Conservation (phyloP, 1,140 invertebrate genomes). For the Tetramorium parvispinum region DNA sequence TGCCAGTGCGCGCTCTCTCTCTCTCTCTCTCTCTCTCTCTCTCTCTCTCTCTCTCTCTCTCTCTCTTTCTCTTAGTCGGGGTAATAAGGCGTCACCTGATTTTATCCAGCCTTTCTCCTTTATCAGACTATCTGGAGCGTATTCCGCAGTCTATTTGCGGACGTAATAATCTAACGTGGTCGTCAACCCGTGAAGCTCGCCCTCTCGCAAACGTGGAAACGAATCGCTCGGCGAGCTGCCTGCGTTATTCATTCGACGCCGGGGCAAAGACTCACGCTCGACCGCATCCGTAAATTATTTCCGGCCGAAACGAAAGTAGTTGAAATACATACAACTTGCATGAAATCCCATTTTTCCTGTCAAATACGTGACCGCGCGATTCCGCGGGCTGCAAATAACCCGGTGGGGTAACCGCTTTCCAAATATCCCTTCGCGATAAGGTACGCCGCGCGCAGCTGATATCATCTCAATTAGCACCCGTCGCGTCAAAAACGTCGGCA, state of each 20-base stretch:
- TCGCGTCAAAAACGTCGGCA: conserved; percentile 34
- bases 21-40: too few relatives aligned
- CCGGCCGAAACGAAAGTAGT: conserved; percentile 35
- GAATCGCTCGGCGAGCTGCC: neutral
- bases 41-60: too few relatives aligned
- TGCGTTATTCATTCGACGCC: conserved; percentile 56
- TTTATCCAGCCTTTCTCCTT: conserved; percentile 11
- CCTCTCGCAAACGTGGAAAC: conserved; percentile 46
- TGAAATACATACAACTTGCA: conserved; percentile 46
- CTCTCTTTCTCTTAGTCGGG: neutral
- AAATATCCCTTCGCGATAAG: conserved; percentile 37
- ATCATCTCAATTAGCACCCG: conserved; percentile 55
- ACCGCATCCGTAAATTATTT: conserved; percentile 63
- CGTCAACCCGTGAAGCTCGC: conserved; percentile 46
- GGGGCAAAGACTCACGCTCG: conserved; percentile 36
- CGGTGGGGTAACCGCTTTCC: conserved; percentile 1
- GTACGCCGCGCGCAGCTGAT: conserved; percentile 28
- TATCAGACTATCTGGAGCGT: conserved; percentile 34
- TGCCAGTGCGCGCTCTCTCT: neutral
- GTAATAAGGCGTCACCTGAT: conserved; percentile 42
- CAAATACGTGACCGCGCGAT: conserved; percentile 45
- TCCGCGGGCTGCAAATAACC: conserved; percentile 15
- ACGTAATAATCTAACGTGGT: conserved; percentile 52
- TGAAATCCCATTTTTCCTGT: conserved; percentile 58
- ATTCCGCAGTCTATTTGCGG: conserved; percentile 58